phyloP scores from a whole-genome alignment of 2,113 vertebrate genomes.

The Chinchilla lanigera region DNA sequence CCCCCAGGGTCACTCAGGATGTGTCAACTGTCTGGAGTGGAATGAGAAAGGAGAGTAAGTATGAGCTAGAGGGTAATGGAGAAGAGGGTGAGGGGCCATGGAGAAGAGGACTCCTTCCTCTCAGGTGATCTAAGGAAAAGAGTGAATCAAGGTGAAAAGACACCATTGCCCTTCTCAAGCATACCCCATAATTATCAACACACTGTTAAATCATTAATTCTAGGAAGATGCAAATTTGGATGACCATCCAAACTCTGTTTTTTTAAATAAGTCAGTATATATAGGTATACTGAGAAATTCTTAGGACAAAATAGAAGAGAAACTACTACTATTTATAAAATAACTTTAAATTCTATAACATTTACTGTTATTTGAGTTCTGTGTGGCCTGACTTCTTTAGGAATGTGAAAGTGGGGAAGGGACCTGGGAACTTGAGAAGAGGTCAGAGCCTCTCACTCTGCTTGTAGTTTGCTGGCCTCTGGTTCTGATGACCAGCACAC shows the following conservation, averaged over 20 bases:
- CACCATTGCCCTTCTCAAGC: neutral
- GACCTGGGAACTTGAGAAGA: neutral
- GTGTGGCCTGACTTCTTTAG: neutral
- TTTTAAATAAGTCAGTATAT: neutral
- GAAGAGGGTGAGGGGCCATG: too few relatives aligned
- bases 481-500: slow-evolving; percentile 99
- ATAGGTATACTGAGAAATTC: slow-evolving; percentile 40
- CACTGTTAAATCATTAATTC: neutral
- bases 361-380: slow-evolving; percentile 18
- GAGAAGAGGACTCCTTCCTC: neutral
- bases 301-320: slow-evolving; percentile 44
- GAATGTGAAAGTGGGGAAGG: neutral
- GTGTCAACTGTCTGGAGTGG: slow-evolving; percentile 99
- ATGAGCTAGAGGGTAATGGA: neutral
- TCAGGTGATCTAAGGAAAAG: neutral
- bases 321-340: slow-evolving; percentile 41
- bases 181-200: neutral
- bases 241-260: neutral
- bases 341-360: slow-evolving; percentile 46
- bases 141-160: neutral
- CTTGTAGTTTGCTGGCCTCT: slow-evolving; percentile 94
- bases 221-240: neutral
- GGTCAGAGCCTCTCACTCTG: slow-evolving; percentile 46
- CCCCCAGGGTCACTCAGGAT: slow-evolving; percentile 96
- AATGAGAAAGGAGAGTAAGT: slow-evolving; percentile 99